phyloP scores from a whole-genome alignment of 35 echinoderm and acorn worm species.

The Apostichopus californicus region DNA sequence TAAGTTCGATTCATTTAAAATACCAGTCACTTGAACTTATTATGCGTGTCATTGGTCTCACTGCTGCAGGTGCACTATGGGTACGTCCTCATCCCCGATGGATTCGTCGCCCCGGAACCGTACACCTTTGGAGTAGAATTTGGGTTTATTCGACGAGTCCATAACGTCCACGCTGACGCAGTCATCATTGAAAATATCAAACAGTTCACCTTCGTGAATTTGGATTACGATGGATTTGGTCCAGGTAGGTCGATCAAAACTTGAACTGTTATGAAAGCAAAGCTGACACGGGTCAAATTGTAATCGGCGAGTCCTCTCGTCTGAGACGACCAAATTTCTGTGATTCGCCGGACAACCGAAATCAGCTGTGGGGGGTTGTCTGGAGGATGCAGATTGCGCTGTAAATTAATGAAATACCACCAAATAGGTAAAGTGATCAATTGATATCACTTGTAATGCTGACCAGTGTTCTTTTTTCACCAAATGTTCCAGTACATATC shows the following conservation, averaged over 20 bases:
- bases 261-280: too few relatives aligned
- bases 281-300: too few relatives aligned
- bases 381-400: too few relatives aligned
- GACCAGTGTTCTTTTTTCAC: too few relatives aligned
- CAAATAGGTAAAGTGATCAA: too few relatives aligned
- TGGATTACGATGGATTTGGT: background rate
- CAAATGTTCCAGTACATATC: too few relatives aligned
- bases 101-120: background rate
- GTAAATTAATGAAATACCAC: too few relatives aligned
- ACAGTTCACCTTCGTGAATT: constrained; percentile 6
- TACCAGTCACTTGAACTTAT: background rate
- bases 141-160: background rate
- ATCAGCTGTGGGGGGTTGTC: too few relatives aligned
- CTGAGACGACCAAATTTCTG: too few relatives aligned
- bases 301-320: too few relatives aligned
- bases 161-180: background rate
- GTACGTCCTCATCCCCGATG: background rate
- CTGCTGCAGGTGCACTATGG: background rate
- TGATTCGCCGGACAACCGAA: too few relatives aligned
- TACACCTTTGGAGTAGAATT: background rate
- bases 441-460: too few relatives aligned
- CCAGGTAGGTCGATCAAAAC: constrained; percentile 26
- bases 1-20: background rate
- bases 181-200: constrained; percentile 29
- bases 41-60: background rate